Evolutionary conservation across 1,140 invertebrate species (phyloP).

Genomic region (Monochamus saltuarius): DNA sequence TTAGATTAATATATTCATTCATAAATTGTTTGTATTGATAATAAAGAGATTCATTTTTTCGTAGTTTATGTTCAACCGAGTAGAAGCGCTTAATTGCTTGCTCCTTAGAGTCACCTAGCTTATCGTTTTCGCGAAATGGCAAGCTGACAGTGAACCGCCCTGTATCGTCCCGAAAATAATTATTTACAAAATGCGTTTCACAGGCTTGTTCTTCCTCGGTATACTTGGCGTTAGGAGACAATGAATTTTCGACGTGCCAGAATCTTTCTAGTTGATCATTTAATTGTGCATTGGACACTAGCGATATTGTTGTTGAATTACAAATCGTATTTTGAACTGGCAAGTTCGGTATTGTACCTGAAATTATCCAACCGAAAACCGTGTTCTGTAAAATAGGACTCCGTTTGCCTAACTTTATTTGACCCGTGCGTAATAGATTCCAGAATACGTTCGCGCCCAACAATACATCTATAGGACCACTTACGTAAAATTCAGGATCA

Average conservation of each 20-base stretch:
- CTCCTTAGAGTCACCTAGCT: no score
- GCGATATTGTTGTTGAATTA: neutral
- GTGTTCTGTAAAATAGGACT: slow-evolving; percentile 22
- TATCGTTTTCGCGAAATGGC: neutral
- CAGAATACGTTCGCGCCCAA: slow-evolving; percentile 23
- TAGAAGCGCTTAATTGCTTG: no score
- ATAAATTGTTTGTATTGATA: no score
- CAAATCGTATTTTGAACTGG: neutral
- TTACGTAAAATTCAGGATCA: slow-evolving; percentile 7
- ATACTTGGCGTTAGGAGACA: neutral
- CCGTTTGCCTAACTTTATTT: slow-evolving; percentile 19
- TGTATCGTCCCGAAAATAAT: neutral
- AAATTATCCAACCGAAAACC: slow-evolving; percentile 20
- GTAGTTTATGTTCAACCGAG: no score
- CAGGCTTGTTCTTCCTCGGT: slow-evolving; percentile 5
- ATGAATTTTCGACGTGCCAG: slow-evolving; percentile 15
- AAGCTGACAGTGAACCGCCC: slow-evolving; percentile 12
- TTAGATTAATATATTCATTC: neutral
- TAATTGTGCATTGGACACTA: slow-evolving; percentile 1
- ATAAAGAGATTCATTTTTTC: no score
- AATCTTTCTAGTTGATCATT: slow-evolving; percentile 5
- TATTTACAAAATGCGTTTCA: slow-evolving; percentile 12
- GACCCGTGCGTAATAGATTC: slow-evolving; percentile 14
- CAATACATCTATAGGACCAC: slow-evolving; percentile 16
- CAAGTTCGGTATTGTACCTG: neutral